A percentile compares a stretch with the other conserved stretches of the same genome.
phyloP scores from a whole-genome alignment of 2,888 invertebrate species.

The Diplazon laetatorius region DNA sequence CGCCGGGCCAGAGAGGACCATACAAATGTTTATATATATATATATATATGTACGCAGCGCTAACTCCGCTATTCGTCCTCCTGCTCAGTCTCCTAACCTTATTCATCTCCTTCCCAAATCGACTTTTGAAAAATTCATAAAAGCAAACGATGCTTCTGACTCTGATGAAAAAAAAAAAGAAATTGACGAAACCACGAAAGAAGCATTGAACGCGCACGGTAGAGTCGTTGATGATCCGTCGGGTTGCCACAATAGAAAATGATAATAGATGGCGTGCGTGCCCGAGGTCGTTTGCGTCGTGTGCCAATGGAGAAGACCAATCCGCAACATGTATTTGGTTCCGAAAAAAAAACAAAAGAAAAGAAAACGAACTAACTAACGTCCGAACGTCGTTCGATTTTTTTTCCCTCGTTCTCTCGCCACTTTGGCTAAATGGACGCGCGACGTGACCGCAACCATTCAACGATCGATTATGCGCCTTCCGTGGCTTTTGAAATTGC shows the following conservation, averaged over 20 bases:
- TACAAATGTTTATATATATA: too few relatives aligned
- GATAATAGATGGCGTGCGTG: slow-evolving; percentile 58
- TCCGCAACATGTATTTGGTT: slow-evolving; percentile 44
- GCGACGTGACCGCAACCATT: slow-evolving; percentile 43
- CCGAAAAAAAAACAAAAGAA: too few relatives aligned
- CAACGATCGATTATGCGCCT: slow-evolving; percentile 48
- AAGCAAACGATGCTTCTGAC: neutral
- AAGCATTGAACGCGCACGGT: neutral
- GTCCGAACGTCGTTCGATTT: too few relatives aligned
- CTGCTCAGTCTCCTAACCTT: slow-evolving; percentile 46
- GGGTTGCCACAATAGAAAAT: slow-evolving; percentile 30
- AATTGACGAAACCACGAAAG: slow-evolving; percentile 17
- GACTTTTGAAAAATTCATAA: slow-evolving; percentile 23
- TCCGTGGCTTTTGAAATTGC: slow-evolving; percentile 18
- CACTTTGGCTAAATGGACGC: slow-evolving; percentile 54
- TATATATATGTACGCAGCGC: slow-evolving; percentile 25
- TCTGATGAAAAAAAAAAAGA: too few relatives aligned
- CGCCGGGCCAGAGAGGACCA: neutral
- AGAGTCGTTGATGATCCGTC: slow-evolving; percentile 15
- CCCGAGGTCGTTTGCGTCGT: slow-evolving; percentile 53
- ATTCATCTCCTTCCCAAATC: slow-evolving; percentile 11
- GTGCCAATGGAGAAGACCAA: slow-evolving; percentile 51
- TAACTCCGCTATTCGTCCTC: slow-evolving; percentile 29
- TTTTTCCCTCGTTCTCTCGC: neutral
- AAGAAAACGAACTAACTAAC: too few relatives aligned